A percentile compares a stretch with the other conserved stretches of the same genome.
phyloP scores from a whole-genome alignment of 53 echinoderm and acorn worm species.

The Patiria pectinifera region DNA sequence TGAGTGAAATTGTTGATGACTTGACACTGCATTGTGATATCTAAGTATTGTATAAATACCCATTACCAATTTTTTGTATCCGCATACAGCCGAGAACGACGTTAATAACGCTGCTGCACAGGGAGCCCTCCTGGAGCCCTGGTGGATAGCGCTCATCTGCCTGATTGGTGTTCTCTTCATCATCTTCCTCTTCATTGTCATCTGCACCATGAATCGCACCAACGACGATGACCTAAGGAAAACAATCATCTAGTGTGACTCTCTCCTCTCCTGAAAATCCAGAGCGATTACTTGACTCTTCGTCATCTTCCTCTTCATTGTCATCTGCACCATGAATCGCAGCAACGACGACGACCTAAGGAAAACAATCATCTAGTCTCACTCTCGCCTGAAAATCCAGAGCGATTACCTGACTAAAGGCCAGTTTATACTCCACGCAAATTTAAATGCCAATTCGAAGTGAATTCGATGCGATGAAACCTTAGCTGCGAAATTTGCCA shows the following conservation, averaged over 20 bases:
- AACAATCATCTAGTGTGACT: neutral
- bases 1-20: no score
- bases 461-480: no score
- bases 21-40: no score
- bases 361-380: constrained; percentile 4
- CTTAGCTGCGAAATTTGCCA: no score
- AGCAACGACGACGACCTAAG: constrained; percentile 75
- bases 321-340: constrained; percentile 84
- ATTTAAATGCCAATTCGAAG: no score
- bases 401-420: neutral
- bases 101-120: neutral
- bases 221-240: constrained; percentile 73
- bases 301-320: constrained; percentile 78
- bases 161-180: constrained; percentile 85
- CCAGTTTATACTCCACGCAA: no score
- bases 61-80: neutral
- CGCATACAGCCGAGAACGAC: constrained; percentile 18
- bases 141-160: constrained; percentile 90
- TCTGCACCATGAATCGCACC: constrained; percentile 83
- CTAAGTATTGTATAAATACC: no score
- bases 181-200: constrained; percentile 78
- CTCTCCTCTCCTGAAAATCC: neutral
- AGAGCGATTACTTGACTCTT: constrained; percentile 7
- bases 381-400: neutral
- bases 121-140: constrained; percentile 70